Conservation (phyloP, 2,113 vertebrate species). For the Gallinago media region DNA sequence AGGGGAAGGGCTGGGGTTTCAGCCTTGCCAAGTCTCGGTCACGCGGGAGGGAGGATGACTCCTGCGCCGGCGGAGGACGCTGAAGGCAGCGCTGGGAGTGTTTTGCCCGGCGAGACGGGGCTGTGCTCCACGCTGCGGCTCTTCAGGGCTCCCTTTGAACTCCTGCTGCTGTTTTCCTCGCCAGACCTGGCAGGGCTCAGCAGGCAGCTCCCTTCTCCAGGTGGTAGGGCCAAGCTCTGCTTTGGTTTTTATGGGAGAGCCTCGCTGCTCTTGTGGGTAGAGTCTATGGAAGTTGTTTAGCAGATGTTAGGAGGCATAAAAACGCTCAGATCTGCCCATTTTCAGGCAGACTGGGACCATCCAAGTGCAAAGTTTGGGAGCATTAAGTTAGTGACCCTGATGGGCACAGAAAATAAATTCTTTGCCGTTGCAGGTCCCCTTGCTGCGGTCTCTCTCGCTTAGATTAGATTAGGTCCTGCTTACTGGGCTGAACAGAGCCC, state of each 20-base stretch:
- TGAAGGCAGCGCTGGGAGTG: not conserved
- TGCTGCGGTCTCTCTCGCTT: not conserved
- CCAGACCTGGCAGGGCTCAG: not conserved
- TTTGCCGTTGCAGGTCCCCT: rapidly evolving
- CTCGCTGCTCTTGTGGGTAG: not conserved
- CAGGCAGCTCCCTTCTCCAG: not conserved
- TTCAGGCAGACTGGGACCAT: not conserved
- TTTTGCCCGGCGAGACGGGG: not conserved
- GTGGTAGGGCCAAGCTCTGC: not conserved
- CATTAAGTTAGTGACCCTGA: not conserved
- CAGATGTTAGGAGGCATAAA: not conserved
- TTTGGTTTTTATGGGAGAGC: not conserved
- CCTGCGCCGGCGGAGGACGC: rapidly evolving
- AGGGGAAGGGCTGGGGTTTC: not conserved
- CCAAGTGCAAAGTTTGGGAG: not conserved
- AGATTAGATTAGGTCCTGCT: not conserved
- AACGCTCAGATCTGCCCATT: rapidly evolving
- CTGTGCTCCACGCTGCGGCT: not conserved
- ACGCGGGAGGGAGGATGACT: not conserved
- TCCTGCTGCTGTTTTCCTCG: not conserved
- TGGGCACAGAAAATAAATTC: not conserved
- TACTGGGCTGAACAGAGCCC: not conserved
- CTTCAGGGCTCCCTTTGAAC: not conserved
- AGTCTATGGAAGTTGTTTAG: not conserved
- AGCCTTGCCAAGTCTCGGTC: not conserved